A percentile compares a stretch with the other conserved stretches of the same genome.
phyloP scores from a whole-genome alignment of 92 coral and sea anemone genomes.

The Galaxea fascicularis region DNA sequence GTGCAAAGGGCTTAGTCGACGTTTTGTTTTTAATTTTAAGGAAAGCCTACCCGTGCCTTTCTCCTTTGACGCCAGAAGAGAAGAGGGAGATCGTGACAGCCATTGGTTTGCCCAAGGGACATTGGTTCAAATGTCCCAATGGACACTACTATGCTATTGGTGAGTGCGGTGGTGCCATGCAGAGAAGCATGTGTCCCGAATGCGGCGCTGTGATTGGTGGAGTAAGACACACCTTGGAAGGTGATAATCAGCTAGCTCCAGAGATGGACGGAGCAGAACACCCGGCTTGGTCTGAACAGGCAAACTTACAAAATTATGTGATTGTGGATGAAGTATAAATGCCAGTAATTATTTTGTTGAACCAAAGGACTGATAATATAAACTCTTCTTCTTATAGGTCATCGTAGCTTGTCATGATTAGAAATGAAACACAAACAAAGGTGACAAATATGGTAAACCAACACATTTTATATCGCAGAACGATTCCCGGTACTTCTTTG shows the following conservation, averaged over 20 bases:
- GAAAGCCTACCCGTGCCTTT: too few species aligned
- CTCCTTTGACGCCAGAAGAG: slow-evolving; percentile 73
- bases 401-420: too few species aligned
- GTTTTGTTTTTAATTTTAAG: too few species aligned
- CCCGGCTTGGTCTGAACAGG: slow-evolving; percentile 98
- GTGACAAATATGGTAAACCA: too few species aligned
- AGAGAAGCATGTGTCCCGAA: slow-evolving; percentile 80
- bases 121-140: slow-evolving; percentile 84
- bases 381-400: too few species aligned
- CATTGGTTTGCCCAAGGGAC: slow-evolving; percentile 73
- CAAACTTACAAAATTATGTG: slow-evolving; percentile 84
- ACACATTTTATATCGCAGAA: too few species aligned
- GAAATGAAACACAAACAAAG: too few species aligned
- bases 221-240: slow-evolving; percentile 59
- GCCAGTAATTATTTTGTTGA: background rate
- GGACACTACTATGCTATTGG: slow-evolving; percentile 87
- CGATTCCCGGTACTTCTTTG: too few species aligned
- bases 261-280: slow-evolving; percentile 85
- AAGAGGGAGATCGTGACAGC: slow-evolving; percentile 77
- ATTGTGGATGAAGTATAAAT: background rate
- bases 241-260: slow-evolving; percentile 74
- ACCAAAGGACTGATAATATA: too few species aligned
- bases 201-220: slow-evolving; percentile 90
- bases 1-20: too few species aligned
- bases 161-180: slow-evolving; percentile 90